Base-by-base conservation (phyloP, 2,888 invertebrate species). In the Ormyrus nitidulus region DNA sequence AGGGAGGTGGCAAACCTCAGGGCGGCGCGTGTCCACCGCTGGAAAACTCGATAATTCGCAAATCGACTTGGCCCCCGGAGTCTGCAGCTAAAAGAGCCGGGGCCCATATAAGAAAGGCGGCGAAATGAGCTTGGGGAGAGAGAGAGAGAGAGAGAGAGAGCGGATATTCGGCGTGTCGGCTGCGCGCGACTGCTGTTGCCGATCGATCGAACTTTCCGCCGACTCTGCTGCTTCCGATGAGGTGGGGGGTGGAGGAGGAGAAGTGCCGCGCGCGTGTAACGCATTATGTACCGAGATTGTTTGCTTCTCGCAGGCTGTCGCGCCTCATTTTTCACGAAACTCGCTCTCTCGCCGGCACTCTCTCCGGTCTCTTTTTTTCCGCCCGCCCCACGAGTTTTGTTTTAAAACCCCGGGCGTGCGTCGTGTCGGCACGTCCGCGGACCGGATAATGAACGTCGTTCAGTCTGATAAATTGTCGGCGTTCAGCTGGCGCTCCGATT, bases 401-500 rank as follows among this genome's bases (percentile, higher is more conserved):
- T 68, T 56, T 51, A 58, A 65, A 74, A 65, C 44, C 65, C 44
- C 34, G 2, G 34, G 19, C 8, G 19, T 62, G 56, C 56, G 58
- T 62, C 77, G 56, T 71, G 77, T 56, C 49, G 65, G 64, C 72
- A 78, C 72, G 46, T 78, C 72, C 72, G 71, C 66, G 34, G n/a
- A n/a, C 9, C 59, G 72, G 78, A 78, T 78, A 78, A 78, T 78
- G 78, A 78, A 78, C 72, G 78, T 78, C 78, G 59, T 78, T 72
- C 78, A 65, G 34, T 19, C 61, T 78, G 78, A 78, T 73, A 78
- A 78, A 78, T 78, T 54, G 77, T 72, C 59, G n/a, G n/a, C 34
- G 10, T 13, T 13, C 34, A 2, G 59, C 34, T 34, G 34, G 34
- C 8, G 19, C n/a, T 56, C 56, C 74, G 74, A 66, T 65, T 56